These are phyloP conservation scores for Hydrotaea diabolus DNA, from an alignment of 2,888 invertebrate species.

Conservation along the genomic window DNA sequence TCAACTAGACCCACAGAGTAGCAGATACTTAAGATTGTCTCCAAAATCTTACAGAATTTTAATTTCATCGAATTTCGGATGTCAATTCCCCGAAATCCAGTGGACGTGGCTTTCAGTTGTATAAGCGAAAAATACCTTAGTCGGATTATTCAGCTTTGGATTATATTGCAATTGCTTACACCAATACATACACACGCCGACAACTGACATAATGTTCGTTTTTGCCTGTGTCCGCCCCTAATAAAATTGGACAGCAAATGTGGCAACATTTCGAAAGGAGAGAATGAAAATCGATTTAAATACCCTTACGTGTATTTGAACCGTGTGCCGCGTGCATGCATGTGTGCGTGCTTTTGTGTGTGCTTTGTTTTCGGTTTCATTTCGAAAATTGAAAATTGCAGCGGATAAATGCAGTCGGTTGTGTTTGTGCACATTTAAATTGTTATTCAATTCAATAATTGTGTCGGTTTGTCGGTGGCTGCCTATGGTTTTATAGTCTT, in stretches of 20 bases:
- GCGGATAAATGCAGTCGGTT: not conserved
- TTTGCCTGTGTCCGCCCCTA: too few species aligned
- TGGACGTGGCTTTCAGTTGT: too few species aligned
- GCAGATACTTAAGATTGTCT: too few species aligned
- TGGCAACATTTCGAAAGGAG: constrained; percentile 3
- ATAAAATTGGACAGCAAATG: not conserved
- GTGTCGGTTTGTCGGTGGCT: not conserved
- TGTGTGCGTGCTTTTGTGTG: not conserved
- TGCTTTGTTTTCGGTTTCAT: not conserved
- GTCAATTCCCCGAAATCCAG: too few species aligned
- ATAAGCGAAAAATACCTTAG: too few species aligned
- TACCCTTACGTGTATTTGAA: not conserved
- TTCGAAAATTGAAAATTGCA: not conserved
- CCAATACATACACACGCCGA: too few species aligned
- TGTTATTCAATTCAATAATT: constrained; percentile 18
- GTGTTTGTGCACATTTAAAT: constrained; percentile 11
- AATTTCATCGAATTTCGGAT: too few species aligned
- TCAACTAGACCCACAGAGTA: too few species aligned
- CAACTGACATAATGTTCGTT: not conserved
- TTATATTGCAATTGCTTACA: too few species aligned
- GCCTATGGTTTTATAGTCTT: not conserved
- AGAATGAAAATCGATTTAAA: not conserved
- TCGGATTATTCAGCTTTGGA: too few species aligned
- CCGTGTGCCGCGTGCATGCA: too few species aligned
- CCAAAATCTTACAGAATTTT: too few species aligned